phyloP scores from a whole-genome alignment of 2,113 vertebrate species.

The Lampris megalopsis region DNA sequence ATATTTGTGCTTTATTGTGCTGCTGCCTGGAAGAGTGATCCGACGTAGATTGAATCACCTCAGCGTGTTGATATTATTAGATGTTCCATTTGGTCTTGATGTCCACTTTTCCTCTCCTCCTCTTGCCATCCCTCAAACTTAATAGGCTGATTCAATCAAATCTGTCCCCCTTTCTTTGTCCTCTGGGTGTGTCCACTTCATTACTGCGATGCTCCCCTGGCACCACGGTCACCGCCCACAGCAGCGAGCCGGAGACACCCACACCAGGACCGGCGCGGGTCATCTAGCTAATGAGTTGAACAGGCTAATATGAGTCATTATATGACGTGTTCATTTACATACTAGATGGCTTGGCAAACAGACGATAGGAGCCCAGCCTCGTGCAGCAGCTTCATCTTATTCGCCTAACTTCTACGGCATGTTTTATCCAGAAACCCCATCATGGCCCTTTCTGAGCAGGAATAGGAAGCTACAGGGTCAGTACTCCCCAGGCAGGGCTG shows the following conservation, averaged over 20 bases:
- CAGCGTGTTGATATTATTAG: constrained; percentile 42
- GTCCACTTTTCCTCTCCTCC: constrained; percentile 5
- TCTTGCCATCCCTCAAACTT: constrained; percentile 42
- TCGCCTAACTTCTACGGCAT: not conserved
- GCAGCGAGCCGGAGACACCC: constrained; percentile 15
- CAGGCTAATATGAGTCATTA: constrained; percentile 15
- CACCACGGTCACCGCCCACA: not conserved
- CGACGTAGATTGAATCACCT: constrained; percentile 58
- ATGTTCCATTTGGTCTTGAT: constrained; percentile 47
- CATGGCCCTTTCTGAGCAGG: not conserved
- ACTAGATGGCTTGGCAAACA: not conserved
- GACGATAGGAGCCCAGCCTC: not conserved
- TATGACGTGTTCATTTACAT: not conserved
- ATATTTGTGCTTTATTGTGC: constrained; percentile 59
- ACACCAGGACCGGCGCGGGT: not conserved
- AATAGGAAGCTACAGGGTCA: not conserved
- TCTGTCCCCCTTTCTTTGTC: constrained; percentile 45
- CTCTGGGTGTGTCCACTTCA: constrained; percentile 37
- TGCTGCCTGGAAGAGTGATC: constrained; percentile 37
- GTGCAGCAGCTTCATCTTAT: not conserved
- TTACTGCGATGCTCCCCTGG: constrained; percentile 47
- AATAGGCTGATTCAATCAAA: constrained; percentile 56
- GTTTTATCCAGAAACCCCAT: not conserved
- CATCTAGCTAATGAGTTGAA: constrained; percentile 26
- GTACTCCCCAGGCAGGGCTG: not conserved